Evolutionary conservation across 1,140 invertebrate species (phyloP), one percentile per base, ranked within the genome.

Genomic region (Euglossa dilemma): DNA sequence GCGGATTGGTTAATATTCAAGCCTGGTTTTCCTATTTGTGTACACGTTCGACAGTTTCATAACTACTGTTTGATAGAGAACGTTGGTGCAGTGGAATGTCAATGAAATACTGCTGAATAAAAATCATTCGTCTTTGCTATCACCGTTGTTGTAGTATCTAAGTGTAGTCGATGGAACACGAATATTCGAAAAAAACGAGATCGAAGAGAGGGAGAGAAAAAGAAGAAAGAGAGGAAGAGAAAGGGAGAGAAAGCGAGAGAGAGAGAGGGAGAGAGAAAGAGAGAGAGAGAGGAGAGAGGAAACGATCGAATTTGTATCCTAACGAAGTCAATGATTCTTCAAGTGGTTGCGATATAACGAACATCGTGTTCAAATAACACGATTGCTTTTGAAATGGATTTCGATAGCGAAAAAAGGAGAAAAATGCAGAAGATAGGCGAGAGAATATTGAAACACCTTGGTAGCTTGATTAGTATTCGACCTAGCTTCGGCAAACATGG

Each of bases 1-100:
- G 6, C 25, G 45, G 25, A 20, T 57, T n/a, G 28, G 56, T 80
- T 80, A 72, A 80, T 71, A 80, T 63, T 47, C 67, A 14, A 61
- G 69, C 6, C 43, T 56, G 47, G 25, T 54, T 72, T 80, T 52
- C 45, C 28, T 63, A 61, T 72, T 72, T 72, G 28, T 23, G n/a
- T 45, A 47, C 43, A 43, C 47, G 63, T 67, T 28, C 20, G 36
- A 78, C 36, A 47, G 63, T 78, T 71, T 57, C 77, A 61, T 71
- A 59, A 71, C 25, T 71, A 56, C 36, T 47, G 28, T n/a, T 28
- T 71, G 36, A 61, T 59, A 50, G 66, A 23, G n/a, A 50, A 71
- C 43, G 18, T 80, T 70, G 56, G 71, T 56, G 20, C 28, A 16
- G 25, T 25, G 28, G 71, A 71, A 79, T 70, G 70, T 66, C 43